Conservation (phyloP, 1,140 invertebrate genomes). For the Orius insidiosus region DNA sequence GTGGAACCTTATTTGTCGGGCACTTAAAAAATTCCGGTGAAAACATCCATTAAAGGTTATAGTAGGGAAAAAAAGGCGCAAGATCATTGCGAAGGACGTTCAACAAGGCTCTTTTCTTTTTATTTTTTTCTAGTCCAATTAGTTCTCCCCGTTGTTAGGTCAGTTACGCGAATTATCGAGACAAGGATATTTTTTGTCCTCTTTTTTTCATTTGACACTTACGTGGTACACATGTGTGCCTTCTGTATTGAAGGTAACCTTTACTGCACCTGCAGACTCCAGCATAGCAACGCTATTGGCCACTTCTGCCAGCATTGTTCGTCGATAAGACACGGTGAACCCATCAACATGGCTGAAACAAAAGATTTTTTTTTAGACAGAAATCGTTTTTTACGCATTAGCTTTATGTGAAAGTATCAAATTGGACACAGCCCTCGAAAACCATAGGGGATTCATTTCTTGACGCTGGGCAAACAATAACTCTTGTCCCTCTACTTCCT, state of each 20-base stretch:
- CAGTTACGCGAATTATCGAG: neutral
- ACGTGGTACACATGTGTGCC: constrained; percentile 76
- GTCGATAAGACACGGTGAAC: constrained; percentile 48
- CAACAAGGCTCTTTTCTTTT: neutral
- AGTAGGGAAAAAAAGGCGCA: too few relatives aligned
- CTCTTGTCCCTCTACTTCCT: too few relatives aligned
- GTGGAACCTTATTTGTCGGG: too few relatives aligned
- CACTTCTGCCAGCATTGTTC: constrained; percentile 63
- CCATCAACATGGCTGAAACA: constrained; percentile 53
- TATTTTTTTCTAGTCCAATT: neutral
- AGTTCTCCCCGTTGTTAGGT: neutral
- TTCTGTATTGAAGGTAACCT: constrained; percentile 63
- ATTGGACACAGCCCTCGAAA: neutral
- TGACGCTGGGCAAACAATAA: too few relatives aligned
- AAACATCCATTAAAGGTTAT: too few relatives aligned
- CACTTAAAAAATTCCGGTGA: too few relatives aligned
- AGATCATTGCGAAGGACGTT: neutral
- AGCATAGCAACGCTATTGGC: constrained; percentile 56
- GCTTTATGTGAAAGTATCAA: constrained; percentile 6
- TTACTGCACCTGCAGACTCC: constrained; percentile 60
- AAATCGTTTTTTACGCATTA: constrained; percentile 4
- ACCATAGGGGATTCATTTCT: too few relatives aligned
- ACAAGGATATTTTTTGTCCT: neutral
- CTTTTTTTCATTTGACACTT: constrained; percentile 33
- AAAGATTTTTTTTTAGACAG: constrained; percentile 15